Base-by-base conservation (phyloP, 2,888 invertebrate genomes). In the Eulithis prunata region DNA sequence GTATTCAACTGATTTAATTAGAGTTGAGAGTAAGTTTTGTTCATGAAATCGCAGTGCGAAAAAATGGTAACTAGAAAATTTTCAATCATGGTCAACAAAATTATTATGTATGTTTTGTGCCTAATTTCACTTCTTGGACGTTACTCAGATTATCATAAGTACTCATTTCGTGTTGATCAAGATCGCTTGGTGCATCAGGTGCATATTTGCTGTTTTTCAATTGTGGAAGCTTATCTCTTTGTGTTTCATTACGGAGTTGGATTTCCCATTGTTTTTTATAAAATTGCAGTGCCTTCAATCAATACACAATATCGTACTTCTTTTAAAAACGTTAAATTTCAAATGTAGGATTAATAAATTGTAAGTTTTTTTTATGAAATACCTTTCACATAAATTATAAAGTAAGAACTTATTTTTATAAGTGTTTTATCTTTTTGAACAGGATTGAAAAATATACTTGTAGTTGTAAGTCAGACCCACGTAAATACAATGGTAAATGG, bases 201-300 rank as follows among this genome's bases (percentile, higher is more conserved):
- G 32, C 43, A 8, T 56, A 28, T 52, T 56, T 45, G 56, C 36
- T 56, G 32, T 36, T 57, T 28, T 64, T 49, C 12, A 49, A 56
- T 49, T 53, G 63, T 54, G 52, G 41, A 10, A 38, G 53, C 41
- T 54, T 49, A 41, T 28, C 12, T 52, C 13, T 49, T 14, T 14
- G 2, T 12, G 13, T 11, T 52, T 55, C n/a, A 36, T 61, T 57
- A 21, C 36, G 82, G 77, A 72, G 73, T 73, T 74, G 62, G 52
- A 68, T 70, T 61, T 75, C 66, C 59, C 72, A 76, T 78, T 67
- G 28, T 49, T 60, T 76, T 79, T 79, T 76, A 76, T 76, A 77
- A 78, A 81, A 86, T 85, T 83, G 85, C 90, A 90, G 91, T 91
- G 91, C 91, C 91, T 91, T 91, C 82, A 81, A 80, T 80, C 80